Base-by-base conservation (phyloP, 2,113 vertebrate genomes). In the Macquaria ambigua region DNA sequence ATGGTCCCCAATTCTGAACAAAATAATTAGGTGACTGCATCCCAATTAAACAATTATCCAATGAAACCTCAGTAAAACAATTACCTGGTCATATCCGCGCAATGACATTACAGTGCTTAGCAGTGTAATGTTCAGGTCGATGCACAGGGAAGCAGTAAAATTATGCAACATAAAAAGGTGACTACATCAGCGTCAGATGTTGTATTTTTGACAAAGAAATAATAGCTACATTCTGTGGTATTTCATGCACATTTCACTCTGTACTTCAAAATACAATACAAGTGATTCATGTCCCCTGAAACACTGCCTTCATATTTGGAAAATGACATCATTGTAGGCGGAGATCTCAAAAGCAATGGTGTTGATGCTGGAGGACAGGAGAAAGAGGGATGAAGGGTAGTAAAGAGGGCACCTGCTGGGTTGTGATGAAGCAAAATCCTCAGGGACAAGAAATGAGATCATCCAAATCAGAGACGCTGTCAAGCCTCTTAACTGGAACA, bases 381-480 rank as follows among this genome's bases (percentile, higher is more conserved):
- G 83, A 82, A 61, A 67, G 69, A 34, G 75, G 88, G 78, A 83
- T 90, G 80, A 79, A 84, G 85, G 87, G 77, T 58, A 87, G 81
- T 87, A 89, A 93, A 92, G 90, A 89, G 91, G 87, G 64, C 84
- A 88, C 90, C 87, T 93, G 93, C 91, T 92, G 91, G 77, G 92
- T 62, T 83, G 85, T 84, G 92, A 93, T 91, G 91, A 88, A 67
- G 80, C 74, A 56, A 75, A 90, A 81, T 88, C 91, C 84, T 58
- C 59, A 4, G 86, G 83, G 91, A 87, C 58, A 74, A 84, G 72
- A 77, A 84, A 94, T 94, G 93, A 94, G 88, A 90, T 95, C 94
- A 93, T 93, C 84, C 53, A 15, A 82, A 88, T n/a, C 86, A 25
- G 69, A 88, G 52, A 61, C 0, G 58, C 10, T 84, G 58, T 53